A percentile compares a stretch with the other conserved stretches of the same genome.
Conservation (phyloP, 2,113 vertebrate genomes). For the Micromys minutus region DNA sequence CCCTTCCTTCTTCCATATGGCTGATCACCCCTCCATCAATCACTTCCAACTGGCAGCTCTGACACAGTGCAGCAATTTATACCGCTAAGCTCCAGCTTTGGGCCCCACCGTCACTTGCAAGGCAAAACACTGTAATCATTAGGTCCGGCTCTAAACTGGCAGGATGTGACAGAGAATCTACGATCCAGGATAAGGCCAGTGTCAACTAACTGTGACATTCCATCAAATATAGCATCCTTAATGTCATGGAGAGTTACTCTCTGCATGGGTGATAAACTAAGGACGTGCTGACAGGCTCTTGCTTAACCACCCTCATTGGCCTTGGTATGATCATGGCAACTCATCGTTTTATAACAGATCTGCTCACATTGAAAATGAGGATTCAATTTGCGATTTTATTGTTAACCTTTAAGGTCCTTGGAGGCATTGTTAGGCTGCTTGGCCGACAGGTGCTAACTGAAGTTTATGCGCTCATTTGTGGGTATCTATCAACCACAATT, state of each 20-base stretch:
- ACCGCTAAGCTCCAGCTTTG: conserved; percentile 60
- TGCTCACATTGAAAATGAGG: conserved; percentile 86
- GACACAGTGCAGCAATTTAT: conserved; percentile 80
- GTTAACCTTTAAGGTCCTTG: conserved; percentile 89
- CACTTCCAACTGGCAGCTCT: conserved; percentile 71
- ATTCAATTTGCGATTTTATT: conserved; percentile 88
- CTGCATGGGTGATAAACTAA: conserved; percentile 87
- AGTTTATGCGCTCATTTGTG: conserved; percentile 87
- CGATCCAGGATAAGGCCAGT: conserved; percentile 85
- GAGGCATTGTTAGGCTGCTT: conserved; percentile 82
- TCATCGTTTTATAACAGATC: conserved; percentile 88
- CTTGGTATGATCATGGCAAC: conserved; percentile 86
- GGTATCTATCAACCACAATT: conserved; percentile 82
- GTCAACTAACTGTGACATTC: conserved; percentile 89
- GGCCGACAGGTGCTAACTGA: conserved; percentile 79
- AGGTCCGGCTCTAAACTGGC: conserved; percentile 84
- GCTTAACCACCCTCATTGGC: conserved; percentile 86
- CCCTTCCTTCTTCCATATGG: conserved; percentile 60
- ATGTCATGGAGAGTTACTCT: conserved; percentile 87
- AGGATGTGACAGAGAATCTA: conserved; percentile 86
- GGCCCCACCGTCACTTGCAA: conserved; percentile 77
- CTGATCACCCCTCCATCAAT: conserved; percentile 68
- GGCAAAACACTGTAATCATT: conserved; percentile 82
- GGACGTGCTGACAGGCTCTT: conserved; percentile 82
- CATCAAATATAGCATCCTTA: conserved; percentile 87